These are phyloP conservation scores for Thripadectes ignobilis DNA, from an alignment of 2,797 vertebrate genomes.

Conservation along the genomic window DNA sequence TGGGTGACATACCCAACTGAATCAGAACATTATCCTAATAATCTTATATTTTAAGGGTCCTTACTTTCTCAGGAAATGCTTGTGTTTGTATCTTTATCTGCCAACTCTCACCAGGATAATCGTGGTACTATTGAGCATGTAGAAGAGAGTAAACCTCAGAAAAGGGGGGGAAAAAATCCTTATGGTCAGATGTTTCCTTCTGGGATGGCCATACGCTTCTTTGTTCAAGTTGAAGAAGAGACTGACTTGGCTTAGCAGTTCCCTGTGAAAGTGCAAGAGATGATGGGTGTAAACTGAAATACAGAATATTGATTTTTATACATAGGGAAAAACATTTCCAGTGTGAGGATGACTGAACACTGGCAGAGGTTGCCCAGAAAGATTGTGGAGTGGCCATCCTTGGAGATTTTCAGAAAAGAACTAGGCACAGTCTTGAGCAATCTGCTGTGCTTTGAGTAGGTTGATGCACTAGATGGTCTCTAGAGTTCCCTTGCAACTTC, in stretches of 20 bases:
- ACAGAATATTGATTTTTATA: not conserved
- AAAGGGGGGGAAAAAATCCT: not conserved
- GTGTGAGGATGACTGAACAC: not conserved
- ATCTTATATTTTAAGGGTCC: not conserved
- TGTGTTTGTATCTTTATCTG: not conserved
- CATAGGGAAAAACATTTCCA: not conserved
- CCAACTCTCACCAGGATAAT: not conserved
- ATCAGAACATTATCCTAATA: not conserved
- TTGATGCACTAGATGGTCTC: not conserved
- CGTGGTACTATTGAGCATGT: not conserved
- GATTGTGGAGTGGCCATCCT: not conserved
- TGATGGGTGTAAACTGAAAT: not conserved
- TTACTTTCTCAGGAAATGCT: not conserved
- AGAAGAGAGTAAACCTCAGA: not conserved
- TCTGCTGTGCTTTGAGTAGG: not conserved
- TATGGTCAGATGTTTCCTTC: not conserved
- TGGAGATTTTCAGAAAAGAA: not conserved
- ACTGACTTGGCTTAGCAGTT: not conserved
- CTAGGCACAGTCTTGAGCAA: not conserved
- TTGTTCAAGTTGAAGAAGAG: not conserved
- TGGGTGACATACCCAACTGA: not conserved
- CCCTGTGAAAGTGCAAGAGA: not conserved
- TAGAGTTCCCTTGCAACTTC: not conserved
- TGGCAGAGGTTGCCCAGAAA: not conserved
- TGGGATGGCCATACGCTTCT: not conserved